Evolutionary conservation across 1,140 invertebrate genomes (phyloP), one percentile per base, ranked within the genome.

Genomic region (Leptinotarsa undecemlineata): DNA sequence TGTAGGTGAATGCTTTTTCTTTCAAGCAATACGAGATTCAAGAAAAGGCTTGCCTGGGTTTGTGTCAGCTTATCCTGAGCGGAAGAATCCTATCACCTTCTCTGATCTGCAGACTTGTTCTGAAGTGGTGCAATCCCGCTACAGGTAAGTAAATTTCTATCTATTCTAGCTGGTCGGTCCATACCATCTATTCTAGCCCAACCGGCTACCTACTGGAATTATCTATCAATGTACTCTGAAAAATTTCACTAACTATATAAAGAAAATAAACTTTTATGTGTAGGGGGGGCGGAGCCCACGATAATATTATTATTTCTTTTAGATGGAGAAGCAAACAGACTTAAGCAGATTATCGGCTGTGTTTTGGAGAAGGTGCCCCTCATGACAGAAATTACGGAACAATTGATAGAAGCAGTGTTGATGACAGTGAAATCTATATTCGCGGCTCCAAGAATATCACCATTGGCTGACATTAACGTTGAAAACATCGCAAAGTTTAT

Each of bases 81-180:
- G 73, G 76, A n/a, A 61, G 71, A 61, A 70, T 79, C 20, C 61
- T 73, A 19, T 78, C 77, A 14, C 48, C 74, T 1, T 61, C 74
- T 4, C 60, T 81, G 33, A 66, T 81, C 1, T 76, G 71, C 6
- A 73, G 73, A 61, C 72, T 81, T 21, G 74, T 81, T 21, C 68
- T 81, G 47, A 81, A 81, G 74, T 81, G 79, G 79, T 77, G 76
- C 48, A 77, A 78, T 61, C 78, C 79, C 0, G 73, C 71, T 69
- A 57, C 62, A 64, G 73, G 78, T 79, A 72, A 21, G 23, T 47
- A 72, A 15, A 51, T 68, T 68, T 74, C 13, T 68, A 47, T 26
- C 33, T 42, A 42, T 42, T 42, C 33, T 33, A 33, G 11, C n/a
- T 20, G 70, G 11, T 69, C 57, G 21, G 51, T 61, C 48, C 48